Percentiles rank a stretch among this genome's conserved stretches.
These are phyloP conservation scores for Lacerta viridis DNA, from an alignment of 2,797 vertebrate species.

Conservation along the genomic window DNA sequence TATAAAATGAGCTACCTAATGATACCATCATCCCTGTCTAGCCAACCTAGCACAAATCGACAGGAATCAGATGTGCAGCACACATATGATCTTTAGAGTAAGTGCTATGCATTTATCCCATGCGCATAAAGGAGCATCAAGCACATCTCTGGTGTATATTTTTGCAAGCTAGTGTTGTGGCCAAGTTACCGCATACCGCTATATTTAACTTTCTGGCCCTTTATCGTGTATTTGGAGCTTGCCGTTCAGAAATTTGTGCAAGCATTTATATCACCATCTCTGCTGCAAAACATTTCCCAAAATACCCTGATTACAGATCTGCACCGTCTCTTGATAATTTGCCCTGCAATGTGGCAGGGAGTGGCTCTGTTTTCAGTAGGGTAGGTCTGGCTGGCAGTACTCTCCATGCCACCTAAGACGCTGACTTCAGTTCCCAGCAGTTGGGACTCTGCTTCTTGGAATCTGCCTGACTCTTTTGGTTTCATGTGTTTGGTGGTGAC, in stretches of 20 bases:
- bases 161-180: conserved; percentile 36
- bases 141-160: conserved; percentile 29
- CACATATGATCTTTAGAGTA: conserved; percentile 6
- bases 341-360: conserved; percentile 50
- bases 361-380: conserved; percentile 45
- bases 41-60: not conserved
- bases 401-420: conserved; percentile 51
- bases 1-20: not conserved
- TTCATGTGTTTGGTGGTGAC: conserved; percentile 66
- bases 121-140: not conserved
- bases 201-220: conserved; percentile 24
- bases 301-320: conserved; percentile 25
- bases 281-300: conserved; percentile 47
- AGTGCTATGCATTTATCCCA: not conserved
- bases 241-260: conserved; percentile 10
- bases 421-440: conserved; percentile 64
- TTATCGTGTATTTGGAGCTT: not conserved
- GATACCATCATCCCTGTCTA: not conserved
- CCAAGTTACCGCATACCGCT: conserved; percentile 24
- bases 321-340: conserved; percentile 20
- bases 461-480: conserved; percentile 42
- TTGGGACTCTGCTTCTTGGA: conserved; percentile 59
- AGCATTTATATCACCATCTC: conserved; percentile 26
- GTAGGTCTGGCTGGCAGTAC: conserved; percentile 40
- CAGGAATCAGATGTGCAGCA: not conserved